phyloP scores from a whole-genome alignment of 2,888 invertebrate genomes.

The Eilema depressum region DNA sequence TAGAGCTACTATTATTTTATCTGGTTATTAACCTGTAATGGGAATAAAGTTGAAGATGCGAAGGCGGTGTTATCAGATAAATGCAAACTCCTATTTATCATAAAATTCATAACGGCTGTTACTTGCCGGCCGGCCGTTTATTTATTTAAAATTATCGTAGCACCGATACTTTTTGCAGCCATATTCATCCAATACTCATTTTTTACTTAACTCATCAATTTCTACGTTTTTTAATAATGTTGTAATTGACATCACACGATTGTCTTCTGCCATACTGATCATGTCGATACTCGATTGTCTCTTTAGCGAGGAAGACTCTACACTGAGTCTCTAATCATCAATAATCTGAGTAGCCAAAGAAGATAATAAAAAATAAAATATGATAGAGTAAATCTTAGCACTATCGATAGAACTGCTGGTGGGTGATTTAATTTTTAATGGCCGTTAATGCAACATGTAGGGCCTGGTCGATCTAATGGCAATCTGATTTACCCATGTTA shows the following conservation, averaged over 20 bases:
- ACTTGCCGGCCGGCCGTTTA: background rate
- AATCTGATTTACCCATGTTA: no score
- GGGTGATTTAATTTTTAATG: background rate
- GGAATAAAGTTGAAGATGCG: constrained; percentile 46
- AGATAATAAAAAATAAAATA: background rate
- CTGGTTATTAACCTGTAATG: constrained; percentile 60
- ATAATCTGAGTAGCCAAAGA: background rate
- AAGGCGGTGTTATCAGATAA: constrained; percentile 47
- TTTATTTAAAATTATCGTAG: constrained; percentile 1
- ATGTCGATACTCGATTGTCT: background rate
- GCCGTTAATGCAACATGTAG: background rate
- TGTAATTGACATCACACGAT: background rate
- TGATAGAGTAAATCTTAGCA: background rate
- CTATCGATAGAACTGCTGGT: background rate
- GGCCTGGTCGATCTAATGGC: no score
- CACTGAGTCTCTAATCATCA: background rate
- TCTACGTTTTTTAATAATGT: background rate
- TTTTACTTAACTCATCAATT: background rate
- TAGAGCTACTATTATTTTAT: constrained; percentile 57
- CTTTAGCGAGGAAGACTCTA: background rate
- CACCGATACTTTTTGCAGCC: background rate
- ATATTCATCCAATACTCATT: background rate
- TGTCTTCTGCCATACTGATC: background rate
- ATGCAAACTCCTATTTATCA: constrained; percentile 26
- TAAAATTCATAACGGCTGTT: constrained; percentile 6